Conservation (phyloP, 2,113 vertebrate genomes). For the Actenoides hombroni region DNA sequence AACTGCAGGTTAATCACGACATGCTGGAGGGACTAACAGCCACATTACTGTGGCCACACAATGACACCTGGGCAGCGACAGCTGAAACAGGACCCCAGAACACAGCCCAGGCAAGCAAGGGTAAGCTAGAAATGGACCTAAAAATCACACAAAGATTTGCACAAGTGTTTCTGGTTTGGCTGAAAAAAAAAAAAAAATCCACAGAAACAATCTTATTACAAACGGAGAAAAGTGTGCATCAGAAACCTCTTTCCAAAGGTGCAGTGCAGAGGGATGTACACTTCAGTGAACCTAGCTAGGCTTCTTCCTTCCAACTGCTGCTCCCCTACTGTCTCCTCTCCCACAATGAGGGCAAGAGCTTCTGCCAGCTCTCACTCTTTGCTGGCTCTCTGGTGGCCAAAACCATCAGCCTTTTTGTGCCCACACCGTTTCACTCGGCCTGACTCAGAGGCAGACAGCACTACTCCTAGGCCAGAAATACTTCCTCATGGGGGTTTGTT, state of each 20-base stretch:
- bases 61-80: not conserved
- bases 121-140: not conserved
- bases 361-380: not conserved
- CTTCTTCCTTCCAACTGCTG: not conserved
- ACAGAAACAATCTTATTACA: not conserved
- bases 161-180: not conserved
- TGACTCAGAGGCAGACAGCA: not conserved
- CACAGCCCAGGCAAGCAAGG: not conserved
- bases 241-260: not conserved
- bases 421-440: not conserved
- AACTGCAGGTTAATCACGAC: not conserved
- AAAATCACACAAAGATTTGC: not conserved
- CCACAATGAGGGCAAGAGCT: not conserved
- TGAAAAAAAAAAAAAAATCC: not conserved
- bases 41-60: no score
- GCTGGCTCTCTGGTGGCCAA: not conserved
- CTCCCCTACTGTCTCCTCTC: not conserved
- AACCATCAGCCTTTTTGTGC: not conserved
- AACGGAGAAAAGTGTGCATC: not conserved
- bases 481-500: not conserved
- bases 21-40: not conserved
- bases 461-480: not conserved
- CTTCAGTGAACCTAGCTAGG: not conserved
- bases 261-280: fast-evolving
- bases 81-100: not conserved